Evolutionary conservation across 2,888 invertebrate species (phyloP), one percentile per base, ranked within the genome.

Genomic region (Microctonus aethiopoides): DNA sequence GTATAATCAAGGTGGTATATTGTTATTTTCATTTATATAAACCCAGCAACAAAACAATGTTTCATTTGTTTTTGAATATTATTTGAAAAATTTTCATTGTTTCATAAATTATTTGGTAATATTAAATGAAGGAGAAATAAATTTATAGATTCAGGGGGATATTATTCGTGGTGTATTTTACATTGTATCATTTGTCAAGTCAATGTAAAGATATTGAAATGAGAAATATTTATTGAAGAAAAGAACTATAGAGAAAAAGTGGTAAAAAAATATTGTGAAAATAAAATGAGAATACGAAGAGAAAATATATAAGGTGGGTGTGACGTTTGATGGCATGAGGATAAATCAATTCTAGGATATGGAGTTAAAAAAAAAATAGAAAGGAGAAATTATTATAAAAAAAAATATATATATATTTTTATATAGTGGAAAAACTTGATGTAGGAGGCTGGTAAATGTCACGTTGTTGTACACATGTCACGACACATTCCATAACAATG

Each of bases 281-380:
- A 46, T 7, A 16, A 7, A 46, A 16, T 46, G 46, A 16, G 46
- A 46, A 46, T 39, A n/a, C 3, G 29, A 5, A 7, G n/a, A 16
- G 16, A 20, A 46, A 4, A 16, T 16, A 46, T 46, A 46, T 46
- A n/a, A 46, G 2, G 46, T 46, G 46, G 46, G 46, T 46, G 46
- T 46, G 46, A 46, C 46, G 46, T 46, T 46, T n/a, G 46, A 6
- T 46, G 46, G n/a, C 46, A n/a, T 46, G 16, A 46, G 46, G 46
- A 46, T 46, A 46, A 46, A 46, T 46, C 46, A 46, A 46, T 46
- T 46, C 46, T 46, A 7, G 46, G 46, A 46, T 46, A 46, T 46
- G 16, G 16, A 46, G 46, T n/a, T 46, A 16, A 16, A 46, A 46
- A 46, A 46, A 46, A 20, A 16, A 16, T 16, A 46, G n/a, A n/a